Evolutionary conservation across 2,113 vertebrate genomes (phyloP), one percentile per base, ranked within the genome.

Genomic region (Echinops telfairi): DNA sequence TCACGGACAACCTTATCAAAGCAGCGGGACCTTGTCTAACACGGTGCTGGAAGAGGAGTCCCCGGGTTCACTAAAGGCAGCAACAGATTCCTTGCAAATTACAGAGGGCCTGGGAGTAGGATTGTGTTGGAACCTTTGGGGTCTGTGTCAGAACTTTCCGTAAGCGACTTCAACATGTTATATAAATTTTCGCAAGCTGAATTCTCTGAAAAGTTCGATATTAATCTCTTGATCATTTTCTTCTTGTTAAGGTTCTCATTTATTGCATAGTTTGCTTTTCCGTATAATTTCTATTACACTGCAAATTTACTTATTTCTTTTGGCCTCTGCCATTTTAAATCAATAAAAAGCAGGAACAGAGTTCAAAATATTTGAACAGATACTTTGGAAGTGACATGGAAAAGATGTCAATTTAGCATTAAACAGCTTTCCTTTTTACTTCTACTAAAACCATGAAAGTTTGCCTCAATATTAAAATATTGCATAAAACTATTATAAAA

Each of bases 401-500:
- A 94, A 86, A 94, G 40, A 58, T 9, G 20, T 82, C 27, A 76
- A 64, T 7, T 81, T 76, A 76, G 5, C 68, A 68, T n/a, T 76
- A 83, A 68, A 76, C 64, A 47, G 47, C 40, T 75, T 86, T 80
- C 47, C 33, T 71, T 75, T 57, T 80, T 57, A 40, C 57, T 80
- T 82, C 58, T 23, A 83, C 40, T 81, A 87, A 87, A 82, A 76
- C 68, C 76, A 40, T 86, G 29, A 82, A 86, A 94, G 75, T 78
- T 23, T 38, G 19, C 36, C 16, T 93, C 15, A 64, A 89, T 10
- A 84, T 62, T 62, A 85, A 93, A 93, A 93, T 40, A 73, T 23
- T 31, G 25, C 31, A 84, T 43, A 68, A 29, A 40, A 29, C 40
- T 89, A 25, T 62, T 19, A 90, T 19, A 25, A 80, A 85, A 85